Base-by-base conservation (phyloP, 2,888 invertebrate species). In the Cyclophora albipunctata region DNA sequence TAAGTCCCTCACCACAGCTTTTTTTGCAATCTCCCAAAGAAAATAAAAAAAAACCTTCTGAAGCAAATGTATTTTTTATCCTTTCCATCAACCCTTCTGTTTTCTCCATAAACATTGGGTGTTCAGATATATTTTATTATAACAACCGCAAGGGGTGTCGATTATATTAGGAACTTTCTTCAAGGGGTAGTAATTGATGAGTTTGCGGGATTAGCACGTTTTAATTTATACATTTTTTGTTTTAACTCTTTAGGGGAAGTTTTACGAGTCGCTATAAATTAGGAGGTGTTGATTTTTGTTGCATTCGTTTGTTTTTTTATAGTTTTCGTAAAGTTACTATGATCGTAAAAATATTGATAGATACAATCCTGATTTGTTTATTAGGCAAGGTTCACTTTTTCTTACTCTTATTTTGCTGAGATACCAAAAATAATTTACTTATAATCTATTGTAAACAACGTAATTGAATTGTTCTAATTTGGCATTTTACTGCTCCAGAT, bases 191-290 rank as follows among this genome's bases (percentile, higher is more conserved):
- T 66, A 74, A 76, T 78, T 71, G 69, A 74, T 73, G 67, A 62
- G 64, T 63, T 59, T 49, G 57, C 55, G 50, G 73, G 73, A 78
- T 80, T 78, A 78, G 72, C 79, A 73, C 77, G 71, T 73, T 72
- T 69, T 70, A 68, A 71, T 69, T 71, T 37, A 4, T 37, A 37
- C 4, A 20, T 20, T 20, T 37, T 37, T 37, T 37, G 37, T 37
- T 65, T 20, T 37, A 37, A 37, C 37, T 37, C 37, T 37, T 37
- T 37, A 37, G 37, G 60, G 58, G 4, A 37, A 37, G 58, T 62
- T 57, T 64, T 66, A 58, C 59, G 63, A 56, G 52, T 51, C 55
- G 51, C 57, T 58, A 60, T 63, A 69, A 68, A 62, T 66, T 59
- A 61, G 61, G 54, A 50, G 52, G 56, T 45, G 51, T 45, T 53